Base-by-base conservation (phyloP, 2,888 invertebrate genomes). In the Drosophila kokeensis region DNA sequence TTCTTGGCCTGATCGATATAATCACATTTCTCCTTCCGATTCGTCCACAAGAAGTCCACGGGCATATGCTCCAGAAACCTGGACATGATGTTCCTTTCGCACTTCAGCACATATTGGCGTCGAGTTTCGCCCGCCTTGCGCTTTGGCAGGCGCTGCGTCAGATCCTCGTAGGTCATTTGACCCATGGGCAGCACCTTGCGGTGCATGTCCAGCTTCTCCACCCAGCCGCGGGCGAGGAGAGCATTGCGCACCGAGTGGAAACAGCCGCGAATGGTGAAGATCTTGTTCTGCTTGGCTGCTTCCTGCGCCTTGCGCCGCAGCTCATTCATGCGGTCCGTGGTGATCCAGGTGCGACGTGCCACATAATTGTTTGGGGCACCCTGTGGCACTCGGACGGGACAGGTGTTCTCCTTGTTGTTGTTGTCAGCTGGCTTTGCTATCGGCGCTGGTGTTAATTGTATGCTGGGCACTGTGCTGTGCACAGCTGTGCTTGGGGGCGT, bases 41-140 rank as follows among this genome's bases (percentile, higher is more conserved):
- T 96, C 54, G 97, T 97, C 98, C 98, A 98, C 40, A 98, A 94
- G 85, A 98, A 97, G 89, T 98, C 97, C 2, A 97, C 96, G 0
- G 96, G 95, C 83, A 96, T 95, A 87, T 96, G 96, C 83, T 96
- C 95, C 89, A 98, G 94, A 92, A 97, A 96, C 82, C 97, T 94
- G 5, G 96, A 96, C 90, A 97, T 94, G 59, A 96, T 95, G 91
- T 95, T 95, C 72, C 95, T 94, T 91, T 96, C 96, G 59, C 96
- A 95, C 93, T 95, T 96, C 4, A 94, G 94, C 11, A 95, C 93
- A 79, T 94, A 94, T 74, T 95, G 95, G 84, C 92, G 94, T 89
- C 92, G 93, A 87, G 83, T 94, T 69, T 93, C 93, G 18, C 92
- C 93, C 0, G 91, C 90, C 55, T 91, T 91, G 27, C 93, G 90